Evolutionary conservation across 2,888 invertebrate genomes (phyloP).

Genomic region (Caenorhabditis doughertyi): DNA sequence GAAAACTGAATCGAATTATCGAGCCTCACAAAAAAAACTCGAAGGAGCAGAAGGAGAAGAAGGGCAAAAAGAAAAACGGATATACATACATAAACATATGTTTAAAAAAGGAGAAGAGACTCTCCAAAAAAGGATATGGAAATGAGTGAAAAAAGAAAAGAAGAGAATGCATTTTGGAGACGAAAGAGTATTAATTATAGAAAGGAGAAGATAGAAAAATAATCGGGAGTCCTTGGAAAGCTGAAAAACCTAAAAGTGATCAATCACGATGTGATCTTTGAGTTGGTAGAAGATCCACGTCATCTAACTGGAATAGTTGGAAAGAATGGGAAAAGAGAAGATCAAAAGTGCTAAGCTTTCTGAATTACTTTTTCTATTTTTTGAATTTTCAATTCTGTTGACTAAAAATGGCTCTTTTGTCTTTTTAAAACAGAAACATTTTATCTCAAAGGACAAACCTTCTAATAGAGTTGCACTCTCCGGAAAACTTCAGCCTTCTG

Average conservation of each 20-base stretch:
- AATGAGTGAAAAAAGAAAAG: constrained; percentile 26
- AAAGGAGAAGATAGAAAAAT: neutral
- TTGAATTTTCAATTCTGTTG: neutral
- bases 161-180: constrained; percentile 11
- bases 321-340: neutral
- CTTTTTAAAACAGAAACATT: too few species aligned
- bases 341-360: neutral
- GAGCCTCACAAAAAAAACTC: constrained; percentile 14
- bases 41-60: constrained; percentile 21
- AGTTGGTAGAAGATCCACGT: constrained; percentile 1
- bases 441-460: too few species aligned
- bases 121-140: constrained; percentile 30
- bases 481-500: too few species aligned
- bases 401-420: too few species aligned
- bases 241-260: neutral
- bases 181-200: constrained; percentile 34
- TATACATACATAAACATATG: constrained; percentile 47
- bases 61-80: constrained; percentile 25
- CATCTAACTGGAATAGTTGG: neutral
- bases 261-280: constrained; percentile 30
- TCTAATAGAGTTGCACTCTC: too few species aligned
- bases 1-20: constrained; percentile 51
- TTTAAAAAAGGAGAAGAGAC: constrained; percentile 8
- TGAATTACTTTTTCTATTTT: neutral
- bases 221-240: constrained; percentile 2